Conservation (phyloP, 2,888 invertebrate genomes). For the Bhutanitis thaidina region DNA sequence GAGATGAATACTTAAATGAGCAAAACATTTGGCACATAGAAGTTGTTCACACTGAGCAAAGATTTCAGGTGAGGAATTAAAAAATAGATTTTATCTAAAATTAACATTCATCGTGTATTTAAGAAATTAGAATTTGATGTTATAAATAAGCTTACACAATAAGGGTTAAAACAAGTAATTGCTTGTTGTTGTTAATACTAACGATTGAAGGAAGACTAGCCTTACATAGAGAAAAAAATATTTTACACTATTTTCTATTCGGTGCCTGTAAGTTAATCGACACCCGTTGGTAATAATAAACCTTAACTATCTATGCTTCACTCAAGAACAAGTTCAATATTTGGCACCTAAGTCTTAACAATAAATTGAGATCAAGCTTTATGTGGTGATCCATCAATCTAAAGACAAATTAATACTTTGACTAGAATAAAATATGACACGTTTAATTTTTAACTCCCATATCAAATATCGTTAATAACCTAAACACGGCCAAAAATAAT, state of each 20-base stretch:
- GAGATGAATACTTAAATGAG: slow-evolving; percentile 32
- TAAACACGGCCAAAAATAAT: not conserved
- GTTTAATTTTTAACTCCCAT: not conserved
- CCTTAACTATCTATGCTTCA: slow-evolving; percentile 22
- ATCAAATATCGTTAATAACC: not conserved
- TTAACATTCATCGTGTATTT: not conserved
- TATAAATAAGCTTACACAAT: slow-evolving; percentile 13
- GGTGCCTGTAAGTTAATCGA: not conserved
- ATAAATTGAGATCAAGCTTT: slow-evolving; percentile 28
- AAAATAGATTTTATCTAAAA: slow-evolving; percentile 2
- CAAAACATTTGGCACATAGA: slow-evolving; percentile 38
- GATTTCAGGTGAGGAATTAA: slow-evolving; percentile 14
- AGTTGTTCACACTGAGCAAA: slow-evolving; percentile 18
- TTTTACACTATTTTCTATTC: not conserved
- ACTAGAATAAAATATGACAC: slow-evolving; percentile 16
- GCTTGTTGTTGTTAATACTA: not conserved
- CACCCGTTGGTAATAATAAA: slow-evolving; percentile 8
- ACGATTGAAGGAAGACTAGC: slow-evolving; percentile 14
- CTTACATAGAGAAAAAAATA: slow-evolving; percentile 11
- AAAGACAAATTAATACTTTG: slow-evolving; percentile 11
- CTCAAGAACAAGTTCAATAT: slow-evolving; percentile 28
- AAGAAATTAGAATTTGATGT: not conserved
- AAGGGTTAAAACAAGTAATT: slow-evolving; percentile 6
- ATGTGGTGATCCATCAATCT: slow-evolving; percentile 11
- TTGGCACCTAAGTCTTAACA: slow-evolving; percentile 32